A percentile compares a stretch with the other conserved stretches of the same genome.
phyloP scores from a whole-genome alignment of 1,140 invertebrate species.

The Capitella teleta region DNA sequence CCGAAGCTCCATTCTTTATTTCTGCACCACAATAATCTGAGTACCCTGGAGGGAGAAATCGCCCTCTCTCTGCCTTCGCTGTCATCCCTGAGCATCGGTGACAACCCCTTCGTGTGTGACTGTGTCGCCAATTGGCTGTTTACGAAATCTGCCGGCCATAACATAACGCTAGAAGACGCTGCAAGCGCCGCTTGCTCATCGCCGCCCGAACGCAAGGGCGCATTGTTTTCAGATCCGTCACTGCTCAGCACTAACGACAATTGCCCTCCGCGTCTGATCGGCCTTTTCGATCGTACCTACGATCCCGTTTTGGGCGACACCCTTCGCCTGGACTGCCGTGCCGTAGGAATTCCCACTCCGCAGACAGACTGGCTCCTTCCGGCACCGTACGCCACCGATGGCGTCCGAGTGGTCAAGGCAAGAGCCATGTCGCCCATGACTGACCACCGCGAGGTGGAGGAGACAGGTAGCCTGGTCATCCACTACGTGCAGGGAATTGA shows the following conservation, averaged over 20 bases:
- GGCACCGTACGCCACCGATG: not conserved
- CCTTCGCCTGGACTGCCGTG: conserved; percentile 3
- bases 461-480: not conserved
- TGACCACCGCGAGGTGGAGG: not conserved
- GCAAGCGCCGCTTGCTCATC: not conserved
- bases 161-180: not conserved
- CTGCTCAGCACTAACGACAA: not conserved
- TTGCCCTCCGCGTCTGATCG: conserved; percentile 2
- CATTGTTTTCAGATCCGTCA: not conserved
- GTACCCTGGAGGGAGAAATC: conserved; percentile 4
- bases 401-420: not conserved
- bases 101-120: conserved; percentile 11
- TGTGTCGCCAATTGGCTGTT: conserved; percentile 8
- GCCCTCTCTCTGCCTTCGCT: conserved; percentile 4
- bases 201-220: not conserved
- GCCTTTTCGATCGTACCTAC: not conserved
- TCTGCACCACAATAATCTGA: conserved; percentile 1
- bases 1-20: conserved; percentile 4
- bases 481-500: conserved; percentile 2
- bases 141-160: not conserved
- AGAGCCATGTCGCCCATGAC: not conserved
- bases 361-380: conserved; percentile 10
- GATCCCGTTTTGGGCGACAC: not conserved
- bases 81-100: not conserved
- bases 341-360: conserved; percentile 8